Conservation (phyloP, 2,888 invertebrate genomes). For the Nesidiocoris tenuis region DNA sequence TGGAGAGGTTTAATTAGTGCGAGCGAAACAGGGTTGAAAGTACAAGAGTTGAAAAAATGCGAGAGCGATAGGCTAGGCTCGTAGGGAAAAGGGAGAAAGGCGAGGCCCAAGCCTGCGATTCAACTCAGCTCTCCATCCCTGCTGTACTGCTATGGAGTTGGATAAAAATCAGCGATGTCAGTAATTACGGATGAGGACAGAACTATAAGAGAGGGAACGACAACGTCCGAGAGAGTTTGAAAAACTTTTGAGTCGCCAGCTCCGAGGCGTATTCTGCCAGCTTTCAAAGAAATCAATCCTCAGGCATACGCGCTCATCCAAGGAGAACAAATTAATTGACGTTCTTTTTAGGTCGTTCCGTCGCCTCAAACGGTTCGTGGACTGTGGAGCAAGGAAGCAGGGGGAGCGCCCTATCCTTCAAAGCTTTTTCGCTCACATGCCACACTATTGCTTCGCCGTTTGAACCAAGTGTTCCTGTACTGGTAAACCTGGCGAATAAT, state of each 20-base stretch:
- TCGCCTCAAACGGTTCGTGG: constrained; percentile 31
- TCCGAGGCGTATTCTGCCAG: not conserved
- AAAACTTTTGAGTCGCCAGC: not conserved
- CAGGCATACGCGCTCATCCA: constrained; percentile 50
- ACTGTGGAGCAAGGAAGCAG: not conserved
- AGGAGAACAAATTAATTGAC: constrained; percentile 52
- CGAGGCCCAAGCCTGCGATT: not conserved
- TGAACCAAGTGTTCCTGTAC: too few species aligned
- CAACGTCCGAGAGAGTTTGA: constrained; percentile 24
- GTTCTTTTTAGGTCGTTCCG: constrained; percentile 47
- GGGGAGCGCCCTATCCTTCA: not conserved
- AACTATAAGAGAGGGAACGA: constrained; percentile 9
- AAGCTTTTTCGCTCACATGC: not conserved
- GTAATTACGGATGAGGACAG: constrained; percentile 41
- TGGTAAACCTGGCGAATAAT: too few species aligned
- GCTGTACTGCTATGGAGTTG: not conserved
- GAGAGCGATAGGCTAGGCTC: not conserved
- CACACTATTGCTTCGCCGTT: not conserved
- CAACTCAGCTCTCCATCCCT: too few species aligned
- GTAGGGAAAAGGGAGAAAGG: not conserved
- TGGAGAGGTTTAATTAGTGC: constrained; percentile 19
- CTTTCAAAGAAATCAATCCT: constrained; percentile 50
- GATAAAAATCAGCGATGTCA: constrained; percentile 44
- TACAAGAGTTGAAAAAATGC: constrained; percentile 3
- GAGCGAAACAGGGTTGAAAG: not conserved